Base-by-base conservation (phyloP, 2,797 vertebrate genomes). In the Molossus molossus region DNA sequence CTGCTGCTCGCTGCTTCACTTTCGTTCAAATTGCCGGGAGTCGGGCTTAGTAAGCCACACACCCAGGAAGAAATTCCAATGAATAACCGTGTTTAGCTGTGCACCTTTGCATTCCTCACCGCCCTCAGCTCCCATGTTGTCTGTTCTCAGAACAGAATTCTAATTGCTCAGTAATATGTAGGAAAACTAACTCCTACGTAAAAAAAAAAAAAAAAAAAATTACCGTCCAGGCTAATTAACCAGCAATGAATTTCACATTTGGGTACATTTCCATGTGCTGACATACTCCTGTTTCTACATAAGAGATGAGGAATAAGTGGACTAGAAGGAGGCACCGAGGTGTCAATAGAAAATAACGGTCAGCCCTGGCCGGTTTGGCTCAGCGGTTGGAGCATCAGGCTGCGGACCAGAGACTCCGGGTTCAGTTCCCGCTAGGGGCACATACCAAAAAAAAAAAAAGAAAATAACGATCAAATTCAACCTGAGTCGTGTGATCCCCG, bases 91-190 rank as follows among this genome's bases (percentile, higher is more conserved):
- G 75, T 87, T 95, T 94, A 62, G 40, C 60, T 87, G 53, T 50
- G 11, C 18, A 80, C 40, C 21, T 4, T 93, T 90, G 92, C 86
- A 83, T 86, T 89, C 27, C 6, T 92, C 33, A 65, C 65, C 50
- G 91, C 50, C 14, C 20, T 87, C 84, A 85, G 60, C 27, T 94
- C 73, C 77, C 70, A 87, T 79, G 83, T 91, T 27, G 1, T 80
- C 87, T 97, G 57, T 85, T 95, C 96, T 48, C 93, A 81, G 94
- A 93, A 96, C 21, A 76, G 87, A 94, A 95, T 95, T 90, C n/a
- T 94, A 97, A 95, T 93, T 95, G 64, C 67, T 96, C 83, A 90
- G 91, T 94, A 96, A 96, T 96, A 96, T 95, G 94, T 97, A 90
- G 87, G 27, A 93, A 97, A 96, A 97, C 86, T 92, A 94, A 94